A percentile compares a stretch with the other conserved stretches of the same genome.
Evolutionary conservation across 2,113 vertebrate genomes (phyloP).

Genomic region (Lamprotornis superbus): DNA sequence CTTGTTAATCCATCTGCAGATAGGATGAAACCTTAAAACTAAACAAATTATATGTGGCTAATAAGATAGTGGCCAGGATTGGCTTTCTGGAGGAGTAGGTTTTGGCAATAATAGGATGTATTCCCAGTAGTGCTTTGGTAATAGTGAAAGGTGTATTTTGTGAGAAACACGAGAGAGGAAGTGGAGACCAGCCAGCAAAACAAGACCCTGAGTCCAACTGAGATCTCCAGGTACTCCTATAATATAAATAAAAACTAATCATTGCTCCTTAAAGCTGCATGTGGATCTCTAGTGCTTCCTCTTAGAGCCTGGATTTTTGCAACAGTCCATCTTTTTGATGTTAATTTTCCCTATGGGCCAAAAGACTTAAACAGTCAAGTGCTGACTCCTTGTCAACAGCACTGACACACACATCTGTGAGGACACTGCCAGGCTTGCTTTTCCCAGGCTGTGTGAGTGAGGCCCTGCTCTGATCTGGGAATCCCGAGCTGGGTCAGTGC

Average conservation of each 20-base stretch:
- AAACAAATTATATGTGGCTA: neutral
- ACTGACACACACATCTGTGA: neutral
- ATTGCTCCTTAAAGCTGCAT: neutral
- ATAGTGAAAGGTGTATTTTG: neutral
- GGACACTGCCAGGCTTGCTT: neutral
- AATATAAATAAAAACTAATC: neutral
- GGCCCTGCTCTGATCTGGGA: neutral
- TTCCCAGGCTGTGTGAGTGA: neutral
- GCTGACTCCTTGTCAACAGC: neutral
- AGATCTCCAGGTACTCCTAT: neutral
- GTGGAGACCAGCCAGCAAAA: neutral
- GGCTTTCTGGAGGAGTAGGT: neutral
- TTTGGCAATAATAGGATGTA: neutral
- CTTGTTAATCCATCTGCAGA: constrained; percentile 29
- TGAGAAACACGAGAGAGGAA: neutral
- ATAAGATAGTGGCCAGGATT: neutral
- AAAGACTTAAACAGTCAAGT: neutral
- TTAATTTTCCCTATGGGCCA: neutral
- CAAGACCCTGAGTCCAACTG: neutral
- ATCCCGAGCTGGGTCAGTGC: neutral
- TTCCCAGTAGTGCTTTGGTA: neutral
- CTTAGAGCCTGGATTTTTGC: neutral
- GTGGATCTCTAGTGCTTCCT: neutral
- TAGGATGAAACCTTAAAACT: neutral
- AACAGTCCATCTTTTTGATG: neutral